Evolutionary conservation across 1,140 invertebrate species (phyloP).

Genomic region (Doryteuthis pealeii): DNA sequence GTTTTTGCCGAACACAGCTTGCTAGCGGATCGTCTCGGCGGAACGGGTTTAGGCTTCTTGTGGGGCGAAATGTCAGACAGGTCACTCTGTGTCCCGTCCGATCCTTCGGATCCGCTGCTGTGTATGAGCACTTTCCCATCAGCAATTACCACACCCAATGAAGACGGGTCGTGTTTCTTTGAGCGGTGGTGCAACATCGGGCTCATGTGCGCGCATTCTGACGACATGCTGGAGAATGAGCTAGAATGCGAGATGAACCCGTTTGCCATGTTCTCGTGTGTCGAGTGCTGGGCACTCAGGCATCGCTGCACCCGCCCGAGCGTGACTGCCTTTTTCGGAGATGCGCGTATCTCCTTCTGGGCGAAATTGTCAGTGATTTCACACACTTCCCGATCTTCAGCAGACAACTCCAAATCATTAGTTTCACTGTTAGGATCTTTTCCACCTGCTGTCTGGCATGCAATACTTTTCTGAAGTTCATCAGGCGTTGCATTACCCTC

Average conservation of each 20-base stretch:
- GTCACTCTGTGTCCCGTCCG: constrained; percentile 11
- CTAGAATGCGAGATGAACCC: constrained; percentile 9
- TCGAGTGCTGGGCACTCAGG: constrained; percentile 4
- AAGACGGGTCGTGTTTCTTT: constrained; percentile 4
- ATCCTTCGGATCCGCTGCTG: constrained; percentile 12
- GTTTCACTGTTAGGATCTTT: constrained; percentile 28
- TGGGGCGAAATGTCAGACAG: constrained; percentile 15
- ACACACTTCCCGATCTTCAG: constrained; percentile 48
- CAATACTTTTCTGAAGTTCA: not conserved
- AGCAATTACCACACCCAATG: not conserved
- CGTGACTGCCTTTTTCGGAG: constrained; percentile 19
- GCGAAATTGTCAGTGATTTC: constrained; percentile 33
- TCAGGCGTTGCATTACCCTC: not conserved
- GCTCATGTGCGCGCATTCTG: constrained; percentile 8
- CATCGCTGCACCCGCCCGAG: not conserved
- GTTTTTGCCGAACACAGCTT: constrained; percentile 5
- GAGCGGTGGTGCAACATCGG: not conserved
- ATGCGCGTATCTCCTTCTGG: constrained; percentile 23
- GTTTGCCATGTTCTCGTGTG: not conserved
- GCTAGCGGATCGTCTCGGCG: constrained; percentile 18
- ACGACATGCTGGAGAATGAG: constrained; percentile 6
- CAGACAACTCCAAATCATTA: constrained; percentile 37
- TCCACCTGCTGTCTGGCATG: constrained; percentile 4
- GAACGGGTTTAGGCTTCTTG: constrained; percentile 19
- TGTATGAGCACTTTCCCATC: not conserved